phyloP scores from a whole-genome alignment of 2,113 vertebrate genomes.

The Vombatus ursinus region DNA sequence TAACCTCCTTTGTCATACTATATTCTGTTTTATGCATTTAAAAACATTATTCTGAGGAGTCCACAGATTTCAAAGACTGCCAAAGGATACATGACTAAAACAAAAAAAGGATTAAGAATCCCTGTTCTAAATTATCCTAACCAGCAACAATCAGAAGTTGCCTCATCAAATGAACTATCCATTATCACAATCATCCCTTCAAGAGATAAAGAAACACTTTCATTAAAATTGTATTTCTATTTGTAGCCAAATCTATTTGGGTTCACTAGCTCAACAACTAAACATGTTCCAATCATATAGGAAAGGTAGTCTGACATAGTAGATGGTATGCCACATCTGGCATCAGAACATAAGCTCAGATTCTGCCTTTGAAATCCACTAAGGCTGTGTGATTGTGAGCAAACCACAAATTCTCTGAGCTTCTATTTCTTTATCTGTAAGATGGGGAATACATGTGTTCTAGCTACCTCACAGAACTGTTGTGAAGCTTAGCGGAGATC shows the following conservation, averaged over 20 bases:
- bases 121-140: conserved; percentile 4
- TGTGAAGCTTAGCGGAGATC: not conserved
- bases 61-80: not conserved
- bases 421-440: not conserved
- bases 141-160: not conserved
- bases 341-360: not conserved
- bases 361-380: not conserved
- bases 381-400: not conserved
- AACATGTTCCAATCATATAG: conserved; percentile 18
- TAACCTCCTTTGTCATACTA: not conserved
- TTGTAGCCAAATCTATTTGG: not conserved
- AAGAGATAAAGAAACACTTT: not conserved
- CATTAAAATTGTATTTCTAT: not conserved
- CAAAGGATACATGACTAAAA: not conserved
- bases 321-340: not conserved
- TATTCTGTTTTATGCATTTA: not conserved
- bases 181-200: not conserved
- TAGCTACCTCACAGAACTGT: not conserved
- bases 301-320: not conserved
- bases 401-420: not conserved
- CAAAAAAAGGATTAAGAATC: not conserved
- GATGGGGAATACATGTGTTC: not conserved
- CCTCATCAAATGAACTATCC: conserved; percentile 15
- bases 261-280: not conserved
- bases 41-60: not conserved